Conservation (phyloP, 2,113 vertebrate species). For the Uria lomvia region DNA sequence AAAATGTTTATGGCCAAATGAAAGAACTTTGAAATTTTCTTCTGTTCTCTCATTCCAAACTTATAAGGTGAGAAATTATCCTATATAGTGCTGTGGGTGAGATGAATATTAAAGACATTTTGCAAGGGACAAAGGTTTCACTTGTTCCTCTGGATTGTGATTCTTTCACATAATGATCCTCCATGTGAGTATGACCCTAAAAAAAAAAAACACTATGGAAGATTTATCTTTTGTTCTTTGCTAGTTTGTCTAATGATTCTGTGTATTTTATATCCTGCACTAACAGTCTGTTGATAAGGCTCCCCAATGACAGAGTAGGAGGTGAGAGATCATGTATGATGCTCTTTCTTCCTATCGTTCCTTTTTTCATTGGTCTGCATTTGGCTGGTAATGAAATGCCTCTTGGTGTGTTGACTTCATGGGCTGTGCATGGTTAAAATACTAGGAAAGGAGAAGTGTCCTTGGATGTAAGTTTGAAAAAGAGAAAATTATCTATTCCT, state of each 20-base stretch:
- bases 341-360: not conserved
- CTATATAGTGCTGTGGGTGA: not conserved
- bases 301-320: not conserved
- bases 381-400: not conserved
- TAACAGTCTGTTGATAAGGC: not conserved
- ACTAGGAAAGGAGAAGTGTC: not conserved
- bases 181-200: not conserved
- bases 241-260: not conserved
- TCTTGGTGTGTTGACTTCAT: not conserved
- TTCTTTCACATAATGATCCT: not conserved
- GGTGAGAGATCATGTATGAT: not conserved
- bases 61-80: not conserved
- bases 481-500: not conserved
- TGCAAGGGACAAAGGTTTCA: not conserved
- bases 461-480: not conserved
- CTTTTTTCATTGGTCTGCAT: not conserved
- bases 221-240: not conserved
- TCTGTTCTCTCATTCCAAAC: not conserved
- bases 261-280: not conserved
- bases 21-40: not conserved
- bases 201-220: not conserved
- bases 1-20: constrained; percentile 1
- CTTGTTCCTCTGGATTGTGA: not conserved
- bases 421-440: not conserved
- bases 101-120: not conserved